Evolutionary conservation across 2,113 vertebrate species (phyloP), one percentile per base, ranked within the genome.

Genomic region (Chelonoidis abingdonii): DNA sequence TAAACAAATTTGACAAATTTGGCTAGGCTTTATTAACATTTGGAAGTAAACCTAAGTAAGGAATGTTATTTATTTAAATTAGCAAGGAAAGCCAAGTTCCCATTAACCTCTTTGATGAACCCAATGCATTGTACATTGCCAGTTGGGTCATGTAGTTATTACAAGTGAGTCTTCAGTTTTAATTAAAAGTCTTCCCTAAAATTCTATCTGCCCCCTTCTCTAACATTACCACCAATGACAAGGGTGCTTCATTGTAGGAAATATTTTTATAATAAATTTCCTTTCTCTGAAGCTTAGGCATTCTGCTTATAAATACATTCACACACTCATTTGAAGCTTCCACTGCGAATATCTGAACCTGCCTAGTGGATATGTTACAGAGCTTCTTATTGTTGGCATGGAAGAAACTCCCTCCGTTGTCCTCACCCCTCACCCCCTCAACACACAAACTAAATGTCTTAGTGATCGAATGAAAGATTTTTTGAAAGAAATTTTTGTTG

Each of bases 121-220:
- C 57, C 79, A 87, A n/a, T 50, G 59, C 95, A 94, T 86, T 62
- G 56, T 44, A 92, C 35, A 3, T 84, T 94, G 78, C 12, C 76
- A 82, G 4, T 21, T 86, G 92, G 21, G 49, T 87, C 76, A 52
- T 80, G 50, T 90, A 94, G 88, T 86, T 87, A 93, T 93, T 89
- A 93, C 6, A 94, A 95, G 82, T 89, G 95, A 13, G n/a, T 35
- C 44, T 81, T 95, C 87, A 21, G 10, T 86, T 93, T 96, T 94
- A 90, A 97, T 92, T 90, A 90, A 93, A 96, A 87, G 13, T 25
- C 13, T 52, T 93, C 21, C 52, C 13, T 59, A 52, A 90, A 93
- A 93, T 92, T 92, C 19, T 41, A 0, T 92, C 54, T 90, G 93
- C 47, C 41, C 56, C 35, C 83, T 81, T 13, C 21, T 90, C 54